These are phyloP conservation scores for Leptogaster cylindrica DNA, from an alignment of 2,888 invertebrate species.

Conservation along the genomic window DNA sequence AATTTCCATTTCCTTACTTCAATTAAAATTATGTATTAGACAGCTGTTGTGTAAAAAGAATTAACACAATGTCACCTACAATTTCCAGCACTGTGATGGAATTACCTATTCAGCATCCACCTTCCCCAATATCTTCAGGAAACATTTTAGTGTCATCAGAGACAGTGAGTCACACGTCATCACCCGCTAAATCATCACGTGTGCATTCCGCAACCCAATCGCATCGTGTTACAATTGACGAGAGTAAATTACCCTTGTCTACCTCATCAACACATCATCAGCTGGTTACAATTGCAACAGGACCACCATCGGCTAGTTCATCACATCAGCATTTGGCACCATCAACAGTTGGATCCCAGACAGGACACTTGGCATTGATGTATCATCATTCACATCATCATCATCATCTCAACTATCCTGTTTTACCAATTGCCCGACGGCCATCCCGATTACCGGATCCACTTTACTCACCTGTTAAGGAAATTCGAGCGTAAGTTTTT, in stretches of 20 bases:
- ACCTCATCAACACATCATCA: slow-evolving; percentile 55
- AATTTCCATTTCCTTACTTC: slow-evolving; percentile 8
- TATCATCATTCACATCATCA: slow-evolving; percentile 56
- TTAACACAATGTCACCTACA: slow-evolving; percentile 41
- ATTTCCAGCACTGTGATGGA: slow-evolving; percentile 50
- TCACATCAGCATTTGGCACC: slow-evolving; percentile 42
- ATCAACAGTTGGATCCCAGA: slow-evolving; percentile 45
- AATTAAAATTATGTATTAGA: slow-evolving; percentile 22
- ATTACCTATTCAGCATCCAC: slow-evolving; percentile 64
- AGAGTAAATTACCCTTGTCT: slow-evolving; percentile 58
- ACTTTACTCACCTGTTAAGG: slow-evolving; percentile 48
- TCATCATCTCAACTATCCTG: slow-evolving; percentile 60
- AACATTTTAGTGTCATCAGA: slow-evolving; percentile 78
- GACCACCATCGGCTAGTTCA: slow-evolving; percentile 41
- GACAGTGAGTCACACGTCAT: slow-evolving; percentile 73
- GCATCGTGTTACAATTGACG: slow-evolving; percentile 62
- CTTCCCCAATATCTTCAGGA: slow-evolving; percentile 76
- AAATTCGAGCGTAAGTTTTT: slow-evolving; percentile 36
- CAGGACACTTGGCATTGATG: slow-evolving; percentile 59
- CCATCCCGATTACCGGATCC: slow-evolving; percentile 55
- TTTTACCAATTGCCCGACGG: slow-evolving; percentile 59
- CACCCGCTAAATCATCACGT: slow-evolving; percentile 64
- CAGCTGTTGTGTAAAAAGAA: not conserved
- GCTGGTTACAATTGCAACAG: slow-evolving; percentile 45
- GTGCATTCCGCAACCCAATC: slow-evolving; percentile 56